phyloP scores from a whole-genome alignment of 2,888 invertebrate species.

The Ganaspis brasiliensis region DNA sequence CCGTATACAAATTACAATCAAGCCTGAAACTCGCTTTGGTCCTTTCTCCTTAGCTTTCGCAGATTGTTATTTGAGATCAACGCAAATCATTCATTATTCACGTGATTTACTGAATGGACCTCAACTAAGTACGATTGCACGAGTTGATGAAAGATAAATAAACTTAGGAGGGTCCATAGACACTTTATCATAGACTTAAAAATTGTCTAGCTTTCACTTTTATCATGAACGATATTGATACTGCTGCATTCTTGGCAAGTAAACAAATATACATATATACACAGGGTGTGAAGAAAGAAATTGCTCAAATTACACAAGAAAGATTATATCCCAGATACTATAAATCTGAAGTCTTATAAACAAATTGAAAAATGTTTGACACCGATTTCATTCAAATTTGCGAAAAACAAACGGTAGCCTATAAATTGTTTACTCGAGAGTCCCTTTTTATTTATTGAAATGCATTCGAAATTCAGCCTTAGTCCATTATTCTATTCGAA shows the following conservation, averaged over 20 bases:
- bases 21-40: conserved; percentile 28
- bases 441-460: conserved; percentile 34
- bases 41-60: conserved; percentile 23
- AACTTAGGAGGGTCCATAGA: background rate
- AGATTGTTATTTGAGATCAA: conserved; percentile 32
- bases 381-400: conserved; percentile 17
- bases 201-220: too few relatives aligned
- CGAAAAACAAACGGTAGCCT: conserved; percentile 9
- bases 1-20: conserved; percentile 36
- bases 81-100: conserved; percentile 21
- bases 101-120: background rate
- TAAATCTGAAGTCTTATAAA: conserved; percentile 36
- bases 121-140: background rate
- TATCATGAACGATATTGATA: too few relatives aligned
- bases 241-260: too few relatives aligned
- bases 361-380: conserved; percentile 25
- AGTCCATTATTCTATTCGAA: conserved; percentile 40
- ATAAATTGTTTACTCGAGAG: conserved; percentile 28
- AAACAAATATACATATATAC: too few relatives aligned
- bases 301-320: too few relatives aligned
- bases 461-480: conserved; percentile 39
- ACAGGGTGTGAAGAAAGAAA: too few relatives aligned
- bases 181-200: too few relatives aligned
- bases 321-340: too few relatives aligned
- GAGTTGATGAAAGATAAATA: background rate